Base-by-base conservation (phyloP, 2,888 invertebrate species). In the Aporophyla nigra region DNA sequence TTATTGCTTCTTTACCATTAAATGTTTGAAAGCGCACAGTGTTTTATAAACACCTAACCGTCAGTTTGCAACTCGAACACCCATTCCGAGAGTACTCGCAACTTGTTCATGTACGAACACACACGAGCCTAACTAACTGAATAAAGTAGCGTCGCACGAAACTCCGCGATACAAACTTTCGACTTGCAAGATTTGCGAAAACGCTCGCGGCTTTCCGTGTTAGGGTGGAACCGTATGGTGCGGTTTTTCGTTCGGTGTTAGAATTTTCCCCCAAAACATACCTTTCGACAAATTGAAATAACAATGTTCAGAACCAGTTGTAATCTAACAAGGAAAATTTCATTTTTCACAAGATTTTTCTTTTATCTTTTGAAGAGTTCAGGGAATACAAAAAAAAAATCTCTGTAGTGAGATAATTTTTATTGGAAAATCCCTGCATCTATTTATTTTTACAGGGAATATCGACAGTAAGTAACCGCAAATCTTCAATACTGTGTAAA, bases 101-200 rank as follows among this genome's bases (percentile, higher is more conserved):
- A 92, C 88, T 93, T 89, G 91, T 92, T 90, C 93, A 92, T 93
- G 92, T 88, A 90, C 89, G 90, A 89, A 90, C 90, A 92, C 91
- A 93, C 91, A 92, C 91, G 91, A 91, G 91, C 91, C 92, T 93
- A 94, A 94, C 94, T 94, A 95, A 95, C 95, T 94, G 94, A 93
- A 94, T 94, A 94, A 94, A 89, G 92, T 90, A 92, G 90, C 90
- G 91, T 90, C 92, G 90, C 91, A 88, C 91, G 87, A 92, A 94
- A 94, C 93, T 94, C 91, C 78, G 86, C 91, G 93, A 94, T 94
- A 94, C 94, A 95, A 95, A 95, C 93, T 95, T 94, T 91, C 89
- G 91, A 93, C 91, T 94, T 91, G 93, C 93, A 91, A 94, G 94
- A 94, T 95, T 95, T 94, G 93, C 92, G 92, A 94, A 95, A 95